phyloP scores from a whole-genome alignment of 1,140 invertebrate species.

The Diachasma alloeum region DNA sequence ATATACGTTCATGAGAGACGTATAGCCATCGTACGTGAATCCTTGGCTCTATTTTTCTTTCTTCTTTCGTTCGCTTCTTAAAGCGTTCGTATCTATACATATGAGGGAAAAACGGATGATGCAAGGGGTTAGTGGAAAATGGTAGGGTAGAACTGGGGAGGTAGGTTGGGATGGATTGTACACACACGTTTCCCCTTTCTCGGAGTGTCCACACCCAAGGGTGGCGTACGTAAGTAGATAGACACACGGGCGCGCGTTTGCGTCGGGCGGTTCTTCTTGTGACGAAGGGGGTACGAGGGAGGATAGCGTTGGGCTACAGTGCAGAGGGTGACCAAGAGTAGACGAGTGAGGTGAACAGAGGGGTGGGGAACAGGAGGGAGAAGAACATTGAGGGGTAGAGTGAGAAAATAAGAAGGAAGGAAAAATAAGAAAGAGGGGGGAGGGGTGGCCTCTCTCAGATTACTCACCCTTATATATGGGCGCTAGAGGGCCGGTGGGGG shows the following conservation, averaged over 20 bases:
- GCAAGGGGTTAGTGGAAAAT: neutral
- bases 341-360: conserved; percentile 20
- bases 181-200: conserved; percentile 12
- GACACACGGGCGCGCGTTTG: conserved; percentile 26
- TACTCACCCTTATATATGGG: conserved; percentile 58
- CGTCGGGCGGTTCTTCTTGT: conserved; percentile 6
- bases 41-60: neutral
- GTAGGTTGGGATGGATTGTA: neutral
- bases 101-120: conserved; percentile 7
- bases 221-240: conserved; percentile 25
- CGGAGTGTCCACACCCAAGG: conserved; percentile 25
- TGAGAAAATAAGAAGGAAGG: conserved; percentile 44
- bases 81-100: conserved; percentile 16
- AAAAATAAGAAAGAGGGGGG: conserved; percentile 41
- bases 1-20: neutral
- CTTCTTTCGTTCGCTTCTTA: conserved; percentile 18
- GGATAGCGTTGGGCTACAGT: neutral
- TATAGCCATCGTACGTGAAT: neutral
- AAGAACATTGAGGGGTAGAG: conserved; percentile 26
- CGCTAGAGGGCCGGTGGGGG: conserved; percentile 39
- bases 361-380: conserved; percentile 25
- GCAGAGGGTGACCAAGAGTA: conserved; percentile 7
- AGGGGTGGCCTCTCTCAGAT: conserved; percentile 49
- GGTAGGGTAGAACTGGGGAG: neutral
- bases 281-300: neutral